Evolutionary conservation across 2,113 vertebrate genomes (phyloP).

Genomic region (Enhydra lutris): DNA sequence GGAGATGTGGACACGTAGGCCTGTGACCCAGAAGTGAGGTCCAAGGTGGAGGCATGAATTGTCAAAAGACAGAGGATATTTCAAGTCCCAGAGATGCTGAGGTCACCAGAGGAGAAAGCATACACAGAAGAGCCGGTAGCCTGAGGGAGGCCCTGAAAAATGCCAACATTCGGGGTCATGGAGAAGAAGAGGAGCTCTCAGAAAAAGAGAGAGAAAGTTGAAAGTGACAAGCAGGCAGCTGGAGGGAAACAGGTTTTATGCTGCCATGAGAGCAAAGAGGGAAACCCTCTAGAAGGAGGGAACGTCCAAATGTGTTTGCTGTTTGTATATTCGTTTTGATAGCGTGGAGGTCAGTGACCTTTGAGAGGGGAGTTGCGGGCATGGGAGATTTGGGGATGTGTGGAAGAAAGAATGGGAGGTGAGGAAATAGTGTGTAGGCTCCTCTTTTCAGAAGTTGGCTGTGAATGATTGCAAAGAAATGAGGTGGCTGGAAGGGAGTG

Average conservation of each 20-base stretch:
- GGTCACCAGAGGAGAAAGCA: neutral
- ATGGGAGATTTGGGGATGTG: neutral
- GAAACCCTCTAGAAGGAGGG: neutral
- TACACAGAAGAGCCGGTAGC: neutral
- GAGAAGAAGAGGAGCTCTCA: neutral
- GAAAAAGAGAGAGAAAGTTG: fast-evolving
- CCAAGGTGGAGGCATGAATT: neutral
- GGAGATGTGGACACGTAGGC: neutral
- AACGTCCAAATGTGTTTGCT: neutral
- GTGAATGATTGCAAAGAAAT: neutral
- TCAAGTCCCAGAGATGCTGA: neutral
- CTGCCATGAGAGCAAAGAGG: neutral
- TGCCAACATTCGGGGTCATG: neutral
- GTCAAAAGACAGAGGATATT: neutral
- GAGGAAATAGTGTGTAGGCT: neutral
- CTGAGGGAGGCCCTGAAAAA: neutral
- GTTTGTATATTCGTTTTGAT: neutral
- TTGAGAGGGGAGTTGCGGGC: neutral
- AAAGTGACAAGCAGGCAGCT: neutral
- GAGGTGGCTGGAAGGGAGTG: neutral
- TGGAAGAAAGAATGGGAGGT: neutral
- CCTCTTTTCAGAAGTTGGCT: neutral
- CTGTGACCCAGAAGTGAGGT: neutral
- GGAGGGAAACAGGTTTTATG: neutral
- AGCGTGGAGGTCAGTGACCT: neutral